These are phyloP conservation scores for Disparrhopalites patrizii DNA, from an alignment of 2,888 invertebrate genomes.

Conservation along the genomic window DNA sequence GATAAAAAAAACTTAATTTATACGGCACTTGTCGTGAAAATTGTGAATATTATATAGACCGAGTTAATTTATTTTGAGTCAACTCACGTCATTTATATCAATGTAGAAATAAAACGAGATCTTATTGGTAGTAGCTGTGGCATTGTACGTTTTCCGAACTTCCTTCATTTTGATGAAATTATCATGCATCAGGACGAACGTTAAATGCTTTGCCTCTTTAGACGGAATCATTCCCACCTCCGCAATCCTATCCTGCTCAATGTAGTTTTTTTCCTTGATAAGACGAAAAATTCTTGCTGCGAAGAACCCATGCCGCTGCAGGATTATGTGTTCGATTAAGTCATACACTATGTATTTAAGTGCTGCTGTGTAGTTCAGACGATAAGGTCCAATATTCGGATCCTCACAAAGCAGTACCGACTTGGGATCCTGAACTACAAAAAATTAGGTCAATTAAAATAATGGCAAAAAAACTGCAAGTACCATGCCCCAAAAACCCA, in stretches of 20 bases:
- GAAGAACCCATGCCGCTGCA: slow-evolving; percentile 79
- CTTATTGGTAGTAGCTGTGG: slow-evolving; percentile 73
- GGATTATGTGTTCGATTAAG: slow-evolving; percentile 72
- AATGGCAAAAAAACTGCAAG: background rate
- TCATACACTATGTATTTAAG: slow-evolving; percentile 68
- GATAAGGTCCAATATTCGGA: slow-evolving; percentile 76
- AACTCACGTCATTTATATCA: slow-evolving; percentile 54
- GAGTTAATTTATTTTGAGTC: background rate
- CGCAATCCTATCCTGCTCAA: slow-evolving; percentile 89
- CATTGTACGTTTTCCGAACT: slow-evolving; percentile 64
- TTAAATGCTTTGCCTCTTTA: slow-evolving; percentile 84
- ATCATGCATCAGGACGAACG: slow-evolving; percentile 79
- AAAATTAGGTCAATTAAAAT: slow-evolving; percentile 18
- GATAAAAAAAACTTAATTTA: slow-evolving; percentile 20
- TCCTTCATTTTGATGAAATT: slow-evolving; percentile 67
- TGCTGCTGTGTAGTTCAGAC: slow-evolving; percentile 68
- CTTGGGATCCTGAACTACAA: slow-evolving; percentile 51
- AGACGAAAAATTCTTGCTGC: slow-evolving; percentile 82
- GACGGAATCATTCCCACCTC: slow-evolving; percentile 88
- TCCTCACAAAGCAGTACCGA: slow-evolving; percentile 74
- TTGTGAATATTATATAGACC: background rate
- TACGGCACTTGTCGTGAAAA: background rate
- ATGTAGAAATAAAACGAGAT: slow-evolving; percentile 74
- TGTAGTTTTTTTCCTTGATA: slow-evolving; percentile 70
- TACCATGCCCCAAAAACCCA: too few relatives aligned